Percentiles rank a stretch among this genome's conserved stretches.
Conservation (phyloP, 2,888 invertebrate species). For the Thecocarcelia acutangulata region DNA sequence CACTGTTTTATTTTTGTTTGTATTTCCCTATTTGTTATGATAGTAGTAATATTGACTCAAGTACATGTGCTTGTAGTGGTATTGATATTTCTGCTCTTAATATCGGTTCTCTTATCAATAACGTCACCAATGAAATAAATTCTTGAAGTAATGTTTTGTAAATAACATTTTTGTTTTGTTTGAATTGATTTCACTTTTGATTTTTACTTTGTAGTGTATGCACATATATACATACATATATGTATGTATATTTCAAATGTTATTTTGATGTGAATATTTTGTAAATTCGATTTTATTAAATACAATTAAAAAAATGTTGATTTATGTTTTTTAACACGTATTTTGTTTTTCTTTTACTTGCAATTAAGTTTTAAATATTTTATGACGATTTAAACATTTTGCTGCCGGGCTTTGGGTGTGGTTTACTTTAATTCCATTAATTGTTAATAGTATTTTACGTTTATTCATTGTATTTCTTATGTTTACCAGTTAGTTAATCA, state of each 20-base stretch:
- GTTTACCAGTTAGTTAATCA: constrained; percentile 50
- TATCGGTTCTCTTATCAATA: constrained; percentile 54
- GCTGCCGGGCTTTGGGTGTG: background rate
- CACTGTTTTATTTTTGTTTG: constrained; percentile 11
- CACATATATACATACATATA: no score
- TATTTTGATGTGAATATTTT: background rate
- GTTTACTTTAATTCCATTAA: constrained; percentile 20
- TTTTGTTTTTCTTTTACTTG: no score
- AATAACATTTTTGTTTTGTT: constrained; percentile 19
- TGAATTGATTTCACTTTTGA: constrained; percentile 33
- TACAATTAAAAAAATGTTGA: no score
- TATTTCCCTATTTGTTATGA: constrained; percentile 8
- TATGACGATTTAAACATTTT: background rate
- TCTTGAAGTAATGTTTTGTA: constrained; percentile 48
- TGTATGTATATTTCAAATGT: no score
- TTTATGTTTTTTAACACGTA: no score
- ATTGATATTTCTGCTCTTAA: constrained; percentile 22
- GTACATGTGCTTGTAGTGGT: background rate
- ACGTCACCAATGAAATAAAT: constrained; percentile 66
- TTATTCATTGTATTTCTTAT: constrained; percentile 35
- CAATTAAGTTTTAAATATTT: no score
- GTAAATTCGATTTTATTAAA: no score
- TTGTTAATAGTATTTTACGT: constrained; percentile 26
- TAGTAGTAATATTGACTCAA: background rate
- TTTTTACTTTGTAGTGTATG: background rate